Conservation (phyloP, 2,797 vertebrate species). For the Peromyscus aztecus region DNA sequence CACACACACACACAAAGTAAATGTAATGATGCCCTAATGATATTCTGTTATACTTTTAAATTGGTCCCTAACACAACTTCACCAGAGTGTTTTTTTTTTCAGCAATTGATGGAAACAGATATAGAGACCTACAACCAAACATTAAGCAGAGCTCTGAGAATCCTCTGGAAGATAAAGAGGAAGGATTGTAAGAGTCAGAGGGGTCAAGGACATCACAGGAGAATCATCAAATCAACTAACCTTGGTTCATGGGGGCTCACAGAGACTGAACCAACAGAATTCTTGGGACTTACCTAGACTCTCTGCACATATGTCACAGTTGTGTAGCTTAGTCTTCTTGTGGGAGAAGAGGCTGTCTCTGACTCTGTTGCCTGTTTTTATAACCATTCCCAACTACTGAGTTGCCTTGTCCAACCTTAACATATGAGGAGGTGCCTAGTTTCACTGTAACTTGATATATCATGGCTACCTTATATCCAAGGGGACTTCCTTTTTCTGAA, state of each 20-base stretch:
- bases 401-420: neutral
- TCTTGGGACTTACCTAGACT: neutral
- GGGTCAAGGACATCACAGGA: no score
- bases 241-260: no score
- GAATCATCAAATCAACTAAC: neutral
- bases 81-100: no score
- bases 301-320: neutral
- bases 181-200: no score
- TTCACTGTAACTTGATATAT: neutral
- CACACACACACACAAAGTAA: neutral
- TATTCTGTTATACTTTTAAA: neutral
- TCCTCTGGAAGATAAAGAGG: no score
- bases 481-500: neutral
- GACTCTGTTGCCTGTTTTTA: neutral
- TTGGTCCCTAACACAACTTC: no score
- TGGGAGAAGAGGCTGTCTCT: neutral
- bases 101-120: no score
- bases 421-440: neutral
- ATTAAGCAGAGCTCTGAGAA: no score
- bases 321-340: neutral
- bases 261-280: no score
- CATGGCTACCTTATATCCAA: neutral
- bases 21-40: neutral
- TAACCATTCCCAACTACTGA: neutral
- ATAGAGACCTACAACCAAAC: no score